Conservation (phyloP, 2,797 vertebrate species). For the Mastacembelus armatus region DNA sequence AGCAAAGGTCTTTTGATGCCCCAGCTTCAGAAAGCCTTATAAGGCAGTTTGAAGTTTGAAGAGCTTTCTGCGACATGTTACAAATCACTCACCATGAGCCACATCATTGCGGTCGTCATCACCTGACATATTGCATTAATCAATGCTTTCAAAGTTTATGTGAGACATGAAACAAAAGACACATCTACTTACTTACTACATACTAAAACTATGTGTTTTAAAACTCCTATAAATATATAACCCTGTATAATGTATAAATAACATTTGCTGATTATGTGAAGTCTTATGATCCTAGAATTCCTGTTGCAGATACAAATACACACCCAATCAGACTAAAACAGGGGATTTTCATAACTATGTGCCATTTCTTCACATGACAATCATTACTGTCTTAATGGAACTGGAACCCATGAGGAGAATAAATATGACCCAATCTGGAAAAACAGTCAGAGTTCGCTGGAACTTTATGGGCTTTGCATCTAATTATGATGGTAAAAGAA, state of each 20-base stretch:
- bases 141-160: constrained; percentile 10
- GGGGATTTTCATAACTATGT: constrained; percentile 8
- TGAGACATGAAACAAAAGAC: neutral
- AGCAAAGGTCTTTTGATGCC: constrained; percentile 31
- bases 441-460: constrained; percentile 44
- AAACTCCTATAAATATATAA: too few relatives aligned
- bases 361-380: constrained; percentile 21
- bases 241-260: too few relatives aligned
- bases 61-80: too few relatives aligned
- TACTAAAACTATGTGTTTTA: too few relatives aligned
- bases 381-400: constrained; percentile 26
- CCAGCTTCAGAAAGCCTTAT: constrained; percentile 9
- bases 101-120: constrained; percentile 39
- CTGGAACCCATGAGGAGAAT: constrained; percentile 17
- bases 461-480: constrained; percentile 51
- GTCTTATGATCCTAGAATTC: too few relatives aligned
- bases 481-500: constrained; percentile 46
- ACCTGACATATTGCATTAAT: constrained; percentile 24
- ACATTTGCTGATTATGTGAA: too few relatives aligned
- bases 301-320: too few relatives aligned
- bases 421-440: constrained; percentile 48
- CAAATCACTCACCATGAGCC: constrained; percentile 25
- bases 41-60: too few relatives aligned
- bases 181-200: constrained; percentile 3
- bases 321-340: constrained; percentile 22